phyloP scores from a whole-genome alignment of 2,888 invertebrate species.

The Limnephilus rhombicus region DNA sequence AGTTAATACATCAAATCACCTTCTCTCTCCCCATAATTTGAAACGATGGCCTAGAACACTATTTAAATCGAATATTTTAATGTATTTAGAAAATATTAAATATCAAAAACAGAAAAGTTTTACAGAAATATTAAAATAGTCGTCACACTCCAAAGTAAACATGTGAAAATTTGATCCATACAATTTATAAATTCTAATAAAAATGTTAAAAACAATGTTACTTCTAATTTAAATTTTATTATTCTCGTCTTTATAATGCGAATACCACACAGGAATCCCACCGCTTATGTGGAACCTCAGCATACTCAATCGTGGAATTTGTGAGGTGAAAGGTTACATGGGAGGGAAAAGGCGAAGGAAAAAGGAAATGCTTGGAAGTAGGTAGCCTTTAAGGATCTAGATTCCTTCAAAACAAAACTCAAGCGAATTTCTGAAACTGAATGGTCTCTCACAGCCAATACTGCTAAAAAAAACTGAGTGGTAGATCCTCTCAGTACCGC shows the following conservation, averaged over 20 bases:
- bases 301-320: background rate
- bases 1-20: too few species aligned
- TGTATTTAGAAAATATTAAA: too few species aligned
- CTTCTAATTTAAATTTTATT: background rate
- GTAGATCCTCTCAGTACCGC: background rate
- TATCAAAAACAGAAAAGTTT: too few species aligned
- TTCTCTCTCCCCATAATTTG: too few species aligned
- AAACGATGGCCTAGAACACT: too few species aligned
- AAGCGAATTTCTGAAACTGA: background rate
- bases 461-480: background rate
- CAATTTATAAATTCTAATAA: background rate
- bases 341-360: background rate
- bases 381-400: background rate
- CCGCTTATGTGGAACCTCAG: background rate
- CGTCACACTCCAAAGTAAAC: too few species aligned
- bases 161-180: background rate
- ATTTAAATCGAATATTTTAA: too few species aligned
- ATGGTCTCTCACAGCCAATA: background rate
- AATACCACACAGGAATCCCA: background rate
- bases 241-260: background rate
- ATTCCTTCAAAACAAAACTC: background rate
- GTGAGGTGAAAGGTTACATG: background rate
- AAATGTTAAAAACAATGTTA: background rate
- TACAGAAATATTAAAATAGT: too few species aligned
- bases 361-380: background rate